Base-by-base conservation (phyloP, 2,113 vertebrate species). In the Herpailurus yagouaroundi region DNA sequence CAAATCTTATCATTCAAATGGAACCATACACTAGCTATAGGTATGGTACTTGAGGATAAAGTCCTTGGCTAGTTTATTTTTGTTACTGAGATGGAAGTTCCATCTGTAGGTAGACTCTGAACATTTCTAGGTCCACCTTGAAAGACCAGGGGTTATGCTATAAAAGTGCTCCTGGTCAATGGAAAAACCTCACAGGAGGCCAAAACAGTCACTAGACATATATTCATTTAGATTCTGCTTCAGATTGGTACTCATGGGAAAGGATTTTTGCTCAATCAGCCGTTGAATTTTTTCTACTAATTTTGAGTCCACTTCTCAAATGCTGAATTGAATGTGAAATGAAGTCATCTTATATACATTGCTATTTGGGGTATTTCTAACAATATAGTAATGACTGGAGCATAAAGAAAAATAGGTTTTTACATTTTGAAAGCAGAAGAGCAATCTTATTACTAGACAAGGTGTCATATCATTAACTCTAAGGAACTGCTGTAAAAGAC, bases 351-450 rank as follows among this genome's bases (percentile, higher is more conserved):
- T 83, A 80, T 31, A 74, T 52, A 23, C 33, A 63, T 76, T 89
- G 18, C 29, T 89, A 12, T 16, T 90, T 29, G 33, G 38, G 10
- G 7, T 71, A 50, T 9, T 91, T 93, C 76, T 82, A 76, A 93
- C 31, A 87, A 79, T 83, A 77, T 23, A 52, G 31, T 52, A 55
- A 79, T 91, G 60, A 66, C 4, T 80, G 84, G 6, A 38, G 14
- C 52, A 82, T 52, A 74, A 19, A 86, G 36, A 8, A 52, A 82
- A 82, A 87, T 41, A 45, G 0, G 1, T 29, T 86, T 60, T 38
- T 74, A 19, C 41, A 87, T 77, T 94, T 91, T 82, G 38, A 92
- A 90, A 85, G 38, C 48, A 86, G 45, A 91, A 73, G 64, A 80
- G 6, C 11, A 38, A 52, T 48, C 48, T 97, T 79, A 68, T 57